Base-by-base conservation (phyloP, 2,888 invertebrate species). In the Epistrophella euchroma region DNA sequence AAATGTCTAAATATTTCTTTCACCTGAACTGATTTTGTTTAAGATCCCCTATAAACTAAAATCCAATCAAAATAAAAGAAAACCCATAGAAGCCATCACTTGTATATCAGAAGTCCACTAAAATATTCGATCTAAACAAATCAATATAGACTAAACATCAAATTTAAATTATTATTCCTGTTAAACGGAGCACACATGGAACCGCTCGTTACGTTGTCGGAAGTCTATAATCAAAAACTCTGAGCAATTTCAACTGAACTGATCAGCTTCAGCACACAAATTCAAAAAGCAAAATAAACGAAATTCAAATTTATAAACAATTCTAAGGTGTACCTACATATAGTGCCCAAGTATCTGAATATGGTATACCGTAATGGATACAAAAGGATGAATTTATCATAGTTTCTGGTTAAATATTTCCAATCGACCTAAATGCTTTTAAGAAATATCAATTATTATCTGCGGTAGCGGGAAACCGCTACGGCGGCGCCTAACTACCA, bases 401-500 rank as follows among this genome's bases (percentile, higher is more conserved):
- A n/a, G 32, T 32, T 35, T 19, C 19, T 35, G 19, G 58, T 37
- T 58, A 58, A 58, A 58, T 58, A 19, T 22, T 58, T 58, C 19
- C 19, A 58, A 58, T 35, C 37, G 58, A 37, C 37, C 58, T 13
- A 58, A 58, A 58, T 58, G 58, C 58, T 58, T 58, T 58, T 60
- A 60, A 60, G 60, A 40, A 60, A 22, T 60, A 32, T 9, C 32
- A 5, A 22, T 60, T 13, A 40, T n/a, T n/a, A 60, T 60, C 37
- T 37, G 22, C 22, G 60, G 13, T 15, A 7, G 10, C 2, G 35
- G 19, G 4, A 28, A 28, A 28, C 7, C 35, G 37, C 15, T 5
- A 4, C 0, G 1, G 15, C 13, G 43, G 43, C 43, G n/a, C 43
- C 43, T 13, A 43, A 43, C 13, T 13, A 13, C 11, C 22, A 60